Percentiles rank a stretch among this genome's conserved stretches.
Conservation (phyloP, 2,888 invertebrate species). For the Rhamnusium bicolor region DNA sequence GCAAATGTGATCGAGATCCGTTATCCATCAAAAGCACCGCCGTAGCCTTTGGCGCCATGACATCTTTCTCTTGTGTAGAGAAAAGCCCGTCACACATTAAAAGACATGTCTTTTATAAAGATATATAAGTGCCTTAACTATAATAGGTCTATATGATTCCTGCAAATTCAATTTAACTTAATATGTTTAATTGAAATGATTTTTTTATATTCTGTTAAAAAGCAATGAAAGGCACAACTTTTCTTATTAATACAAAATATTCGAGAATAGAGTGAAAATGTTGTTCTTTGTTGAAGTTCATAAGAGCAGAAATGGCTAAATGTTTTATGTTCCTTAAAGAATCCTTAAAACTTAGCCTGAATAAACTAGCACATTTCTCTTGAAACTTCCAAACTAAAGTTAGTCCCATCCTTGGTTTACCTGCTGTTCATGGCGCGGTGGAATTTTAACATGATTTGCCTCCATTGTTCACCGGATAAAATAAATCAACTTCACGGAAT, state of each 20-base stretch:
- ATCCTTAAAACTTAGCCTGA: neutral
- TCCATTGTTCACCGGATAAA: neutral
- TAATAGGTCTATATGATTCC: no score
- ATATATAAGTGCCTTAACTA: no score
- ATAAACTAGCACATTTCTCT: neutral
- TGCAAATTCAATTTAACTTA: no score
- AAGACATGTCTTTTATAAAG: no score
- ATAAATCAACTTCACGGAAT: neutral
- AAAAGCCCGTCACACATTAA: no score
- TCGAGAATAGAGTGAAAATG: neutral
- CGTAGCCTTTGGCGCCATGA: no score
- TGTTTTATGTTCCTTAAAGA: neutral
- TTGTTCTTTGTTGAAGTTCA: neutral
- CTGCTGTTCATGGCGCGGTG: conserved; percentile 1
- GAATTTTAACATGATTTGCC: conserved; percentile 13
- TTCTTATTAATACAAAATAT: neutral
- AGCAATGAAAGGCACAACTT: neutral
- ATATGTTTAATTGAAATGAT: no score
- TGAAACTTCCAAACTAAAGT: neutral
- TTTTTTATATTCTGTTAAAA: neutral
- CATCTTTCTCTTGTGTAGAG: no score
- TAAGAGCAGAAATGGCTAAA: neutral
- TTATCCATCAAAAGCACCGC: no score
- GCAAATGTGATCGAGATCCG: no score
- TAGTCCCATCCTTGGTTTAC: neutral